Evolutionary conservation across 2,888 invertebrate species (phyloP).

Genomic region (Nephrotoma appendiculata): DNA sequence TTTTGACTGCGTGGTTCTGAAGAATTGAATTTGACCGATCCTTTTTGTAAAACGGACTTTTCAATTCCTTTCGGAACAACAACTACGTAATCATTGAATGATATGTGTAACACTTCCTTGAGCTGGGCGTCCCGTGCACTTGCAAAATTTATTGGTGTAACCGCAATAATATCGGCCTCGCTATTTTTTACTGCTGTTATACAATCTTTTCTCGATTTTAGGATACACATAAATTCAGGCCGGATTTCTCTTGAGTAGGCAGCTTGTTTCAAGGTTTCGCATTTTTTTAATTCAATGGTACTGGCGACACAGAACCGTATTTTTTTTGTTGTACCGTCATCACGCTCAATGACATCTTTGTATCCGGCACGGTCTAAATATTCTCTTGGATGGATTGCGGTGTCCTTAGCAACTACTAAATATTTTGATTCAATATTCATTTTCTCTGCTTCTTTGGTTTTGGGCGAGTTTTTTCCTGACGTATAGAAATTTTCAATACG

Average conservation of each 20-base stretch:
- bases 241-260: conserved; percentile 65
- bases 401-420: background rate
- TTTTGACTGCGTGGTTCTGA: conserved; percentile 20
- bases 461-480: conserved; percentile 56
- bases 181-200: conserved; percentile 19
- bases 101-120: conserved; percentile 26
- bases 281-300: conserved; percentile 56
- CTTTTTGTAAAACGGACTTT: conserved; percentile 20
- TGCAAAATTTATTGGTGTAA: conserved; percentile 10
- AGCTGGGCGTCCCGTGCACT: conserved; percentile 21
- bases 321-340: conserved; percentile 51
- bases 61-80: conserved; percentile 23
- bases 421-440: conserved; percentile 23
- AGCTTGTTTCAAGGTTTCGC: conserved; percentile 50
- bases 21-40: conserved; percentile 18
- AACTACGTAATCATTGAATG: conserved; percentile 22
- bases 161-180: conserved; percentile 23
- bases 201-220: conserved; percentile 42
- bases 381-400: conserved; percentile 31
- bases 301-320: conserved; percentile 53
- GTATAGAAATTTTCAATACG: conserved; percentile 30
- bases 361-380: conserved; percentile 51
- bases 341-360: conserved; percentile 55
- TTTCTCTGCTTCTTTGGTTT: conserved; percentile 49
- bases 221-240: conserved; percentile 64